Evolutionary conservation across 2,797 vertebrate species (phyloP), one percentile per base, ranked within the genome.

Genomic region (Hyperoplus immaculatus): DNA sequence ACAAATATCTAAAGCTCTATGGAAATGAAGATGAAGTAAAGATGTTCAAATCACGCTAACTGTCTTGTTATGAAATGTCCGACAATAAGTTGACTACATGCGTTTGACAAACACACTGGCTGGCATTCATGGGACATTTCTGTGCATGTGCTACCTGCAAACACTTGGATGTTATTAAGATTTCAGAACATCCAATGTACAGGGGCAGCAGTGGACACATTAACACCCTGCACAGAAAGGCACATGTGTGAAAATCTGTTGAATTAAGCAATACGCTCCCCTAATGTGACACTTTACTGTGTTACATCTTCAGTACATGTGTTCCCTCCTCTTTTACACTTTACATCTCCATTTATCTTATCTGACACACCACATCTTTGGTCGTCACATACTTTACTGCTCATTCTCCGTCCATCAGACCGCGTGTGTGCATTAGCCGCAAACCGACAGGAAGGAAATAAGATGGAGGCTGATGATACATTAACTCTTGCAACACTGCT

Each of bases 321-420:
- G 29, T 29, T 29, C 29, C 29, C 29, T 29, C 29, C 43, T 45
- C 43, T 16, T 1, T 14, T 15, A 41, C 6, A 39, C 41, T 6
- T 39, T 58, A 2, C 29, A 29, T 29, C 29, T 29, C 29, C 29
- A 29, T 3, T 29, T 12, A 67, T 78, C 42, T 53, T 21, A 66
- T 75, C 62, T 51, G 21, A 39, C 45, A 58, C 68, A 60, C 61
- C 58, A 42, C 9, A 43, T 58, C n/a, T 73, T 29, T 29, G 29
- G 29, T 29, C 29, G 29, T 29, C 29, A 29, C 29, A 29, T 45
- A 71, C 41, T 73, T 58, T 39, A 10, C 36, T 18, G 29, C 39
- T 72, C n/a, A 1, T 41, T 68, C 29, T 65, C 43, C 10, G 43
- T 59, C 82, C 76, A 84, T 87, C 76, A 84, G 51, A 9, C 12